Evolutionary conservation across 2,113 vertebrate genomes (phyloP).

Genomic region (Sphyrna mokarran): DNA sequence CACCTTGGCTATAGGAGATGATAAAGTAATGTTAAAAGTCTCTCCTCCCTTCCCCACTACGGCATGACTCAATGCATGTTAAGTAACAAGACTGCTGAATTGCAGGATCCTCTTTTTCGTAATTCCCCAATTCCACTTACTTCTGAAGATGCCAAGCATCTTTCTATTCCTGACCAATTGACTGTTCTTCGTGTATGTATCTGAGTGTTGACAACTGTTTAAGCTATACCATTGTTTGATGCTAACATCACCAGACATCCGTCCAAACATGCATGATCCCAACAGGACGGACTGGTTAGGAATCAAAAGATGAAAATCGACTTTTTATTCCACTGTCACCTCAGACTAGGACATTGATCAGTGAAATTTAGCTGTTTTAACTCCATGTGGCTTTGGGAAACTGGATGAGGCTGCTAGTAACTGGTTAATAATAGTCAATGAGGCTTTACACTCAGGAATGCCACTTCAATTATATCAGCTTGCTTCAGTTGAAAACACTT

Average conservation of each 20-base stretch:
- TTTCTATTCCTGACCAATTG: background rate
- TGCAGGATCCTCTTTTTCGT: background rate
- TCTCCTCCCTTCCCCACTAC: background rate
- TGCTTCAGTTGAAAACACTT: background rate
- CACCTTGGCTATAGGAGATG: background rate
- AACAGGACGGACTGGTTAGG: background rate
- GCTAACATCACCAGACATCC: background rate
- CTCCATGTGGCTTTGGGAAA: too few relatives aligned
- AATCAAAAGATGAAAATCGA: background rate
- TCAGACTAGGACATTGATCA: background rate
- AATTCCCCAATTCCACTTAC: background rate
- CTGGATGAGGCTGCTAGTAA: background rate
- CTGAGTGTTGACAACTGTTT: background rate
- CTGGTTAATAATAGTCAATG: background rate
- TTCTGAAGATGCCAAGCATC: background rate
- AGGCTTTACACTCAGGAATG: background rate
- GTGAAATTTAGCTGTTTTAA: background rate
- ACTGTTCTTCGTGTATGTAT: background rate
- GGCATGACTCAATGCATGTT: background rate
- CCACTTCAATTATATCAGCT: background rate
- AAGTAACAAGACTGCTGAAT: background rate
- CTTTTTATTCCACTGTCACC: slow-evolving; percentile 8
- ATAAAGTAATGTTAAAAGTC: background rate
- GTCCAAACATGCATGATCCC: background rate
- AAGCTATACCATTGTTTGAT: background rate